A percentile compares a stretch with the other conserved stretches of the same genome.
phyloP scores from a whole-genome alignment of 35 echinoderm and acorn worm species.

The Ophioderma brevispina region DNA sequence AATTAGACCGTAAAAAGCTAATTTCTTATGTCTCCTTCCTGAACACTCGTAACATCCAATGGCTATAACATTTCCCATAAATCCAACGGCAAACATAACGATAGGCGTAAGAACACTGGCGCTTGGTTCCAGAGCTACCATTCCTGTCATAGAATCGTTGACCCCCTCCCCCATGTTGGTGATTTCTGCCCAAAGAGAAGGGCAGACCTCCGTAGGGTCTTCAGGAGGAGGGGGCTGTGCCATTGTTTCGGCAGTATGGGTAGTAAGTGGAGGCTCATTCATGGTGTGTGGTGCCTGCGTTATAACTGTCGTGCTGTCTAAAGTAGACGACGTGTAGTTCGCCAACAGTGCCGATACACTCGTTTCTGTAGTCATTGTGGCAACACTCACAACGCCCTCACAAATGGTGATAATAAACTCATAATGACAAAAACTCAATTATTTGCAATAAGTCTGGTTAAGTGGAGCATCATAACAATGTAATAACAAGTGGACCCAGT shows the following conservation, averaged over 20 bases:
- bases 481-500: too few relatives aligned
- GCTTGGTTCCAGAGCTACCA: conserved; percentile 72
- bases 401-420: too few relatives aligned
- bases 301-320: not conserved
- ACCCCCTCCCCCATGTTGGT: not conserved
- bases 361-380: not conserved
- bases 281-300: not conserved
- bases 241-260: not conserved
- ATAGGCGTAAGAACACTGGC: conserved; percentile 77
- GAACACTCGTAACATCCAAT: conserved; percentile 78
- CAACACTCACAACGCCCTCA: not conserved
- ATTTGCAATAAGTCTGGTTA: too few relatives aligned
- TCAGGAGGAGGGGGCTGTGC: not conserved
- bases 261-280: not conserved
- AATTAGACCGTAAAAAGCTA: conserved; percentile 78
- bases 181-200: not conserved
- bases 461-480: too few relatives aligned
- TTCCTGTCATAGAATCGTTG: conserved; percentile 24
- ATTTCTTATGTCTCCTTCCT: conserved; percentile 49
- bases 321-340: not conserved
- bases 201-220: not conserved
- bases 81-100: conserved; percentile 65
- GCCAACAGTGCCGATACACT: not conserved
- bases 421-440: too few relatives aligned
- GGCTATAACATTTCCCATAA: conserved; percentile 82